phyloP scores from a whole-genome alignment of 1,140 invertebrate species.

The Holcopasites calliopsidis region DNA sequence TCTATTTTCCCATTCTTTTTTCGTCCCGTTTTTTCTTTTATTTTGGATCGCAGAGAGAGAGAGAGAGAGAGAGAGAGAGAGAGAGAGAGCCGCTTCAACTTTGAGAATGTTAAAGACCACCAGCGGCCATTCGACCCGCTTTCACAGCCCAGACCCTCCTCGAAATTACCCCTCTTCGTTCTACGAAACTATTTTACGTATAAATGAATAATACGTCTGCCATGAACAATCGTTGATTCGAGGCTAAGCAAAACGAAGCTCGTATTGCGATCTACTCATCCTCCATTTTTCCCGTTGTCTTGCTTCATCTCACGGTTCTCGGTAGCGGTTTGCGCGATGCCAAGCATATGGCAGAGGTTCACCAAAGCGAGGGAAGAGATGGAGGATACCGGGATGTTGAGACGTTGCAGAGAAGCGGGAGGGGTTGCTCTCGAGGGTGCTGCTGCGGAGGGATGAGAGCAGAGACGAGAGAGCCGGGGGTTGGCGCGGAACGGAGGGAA shows the following conservation, averaged over 20 bases:
- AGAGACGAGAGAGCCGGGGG: constrained; percentile 52
- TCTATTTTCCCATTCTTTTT: constrained; percentile 26
- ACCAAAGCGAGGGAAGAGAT: constrained; percentile 39
- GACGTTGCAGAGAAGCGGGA: constrained; percentile 55
- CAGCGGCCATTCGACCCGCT: not conserved
- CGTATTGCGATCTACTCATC: not conserved
- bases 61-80: no score
- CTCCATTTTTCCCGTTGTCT: constrained; percentile 18
- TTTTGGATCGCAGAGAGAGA: no score
- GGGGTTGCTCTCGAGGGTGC: constrained; percentile 51
- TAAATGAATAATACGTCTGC: not conserved
- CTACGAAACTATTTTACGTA: no score
- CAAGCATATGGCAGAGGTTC: constrained; percentile 19
- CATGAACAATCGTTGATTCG: not conserved
- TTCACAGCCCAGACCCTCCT: not conserved
- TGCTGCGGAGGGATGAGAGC: constrained; percentile 57
- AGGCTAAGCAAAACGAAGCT: not conserved
- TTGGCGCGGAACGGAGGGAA: constrained; percentile 57
- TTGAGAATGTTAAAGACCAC: constrained; percentile 12
- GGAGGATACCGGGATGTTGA: constrained; percentile 59
- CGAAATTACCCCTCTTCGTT: not conserved
- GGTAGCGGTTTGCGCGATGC: not conserved
- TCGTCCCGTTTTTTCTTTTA: not conserved
- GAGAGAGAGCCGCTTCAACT: not conserved
- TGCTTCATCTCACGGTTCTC: constrained; percentile 16